phyloP scores from a whole-genome alignment of 2,797 vertebrate genomes.

The Onychomys torridus region DNA sequence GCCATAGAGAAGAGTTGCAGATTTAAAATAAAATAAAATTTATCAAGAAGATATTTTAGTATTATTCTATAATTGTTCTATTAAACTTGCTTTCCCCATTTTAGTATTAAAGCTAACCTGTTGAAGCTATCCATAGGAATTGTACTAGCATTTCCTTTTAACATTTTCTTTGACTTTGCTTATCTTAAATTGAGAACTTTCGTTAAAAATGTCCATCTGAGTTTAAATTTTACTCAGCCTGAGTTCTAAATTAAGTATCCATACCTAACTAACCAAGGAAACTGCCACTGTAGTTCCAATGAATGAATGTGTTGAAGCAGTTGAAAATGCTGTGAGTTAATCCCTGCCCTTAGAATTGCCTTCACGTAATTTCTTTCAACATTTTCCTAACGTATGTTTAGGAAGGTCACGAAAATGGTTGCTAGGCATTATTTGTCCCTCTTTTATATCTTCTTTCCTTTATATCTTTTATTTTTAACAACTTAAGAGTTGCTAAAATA shows the following conservation, averaged over 20 bases:
- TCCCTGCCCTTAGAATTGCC: constrained; percentile 21
- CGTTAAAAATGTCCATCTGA: constrained; percentile 18
- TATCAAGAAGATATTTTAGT: not conserved
- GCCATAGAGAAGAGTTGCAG: constrained; percentile 23
- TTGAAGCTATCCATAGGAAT: not conserved
- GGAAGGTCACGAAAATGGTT: constrained; percentile 21
- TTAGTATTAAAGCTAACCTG: constrained; percentile 13
- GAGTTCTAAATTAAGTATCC: constrained; percentile 53
- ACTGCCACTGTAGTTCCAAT: not conserved
- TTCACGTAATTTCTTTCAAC: not conserved
- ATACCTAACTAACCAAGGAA: not conserved
- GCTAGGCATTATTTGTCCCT: not conserved
- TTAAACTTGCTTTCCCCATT: not conserved
- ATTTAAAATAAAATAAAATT: constrained; percentile 48
- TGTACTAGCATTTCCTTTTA: not conserved
- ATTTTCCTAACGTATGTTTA: not conserved
- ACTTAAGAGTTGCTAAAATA: not conserved
- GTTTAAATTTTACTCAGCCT: constrained; percentile 40
- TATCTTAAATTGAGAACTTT: constrained; percentile 54
- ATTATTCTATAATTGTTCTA: not conserved
- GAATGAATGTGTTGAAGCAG: not conserved
- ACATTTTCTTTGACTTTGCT: constrained; percentile 10
- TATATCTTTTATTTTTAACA: constrained; percentile 45
- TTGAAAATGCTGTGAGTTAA: constrained; percentile 16
- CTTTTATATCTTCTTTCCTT: not conserved